Evolutionary conservation across 2,888 invertebrate genomes (phyloP), one percentile per base, ranked within the genome.

Genomic region (Nymphalis polychloros): DNA sequence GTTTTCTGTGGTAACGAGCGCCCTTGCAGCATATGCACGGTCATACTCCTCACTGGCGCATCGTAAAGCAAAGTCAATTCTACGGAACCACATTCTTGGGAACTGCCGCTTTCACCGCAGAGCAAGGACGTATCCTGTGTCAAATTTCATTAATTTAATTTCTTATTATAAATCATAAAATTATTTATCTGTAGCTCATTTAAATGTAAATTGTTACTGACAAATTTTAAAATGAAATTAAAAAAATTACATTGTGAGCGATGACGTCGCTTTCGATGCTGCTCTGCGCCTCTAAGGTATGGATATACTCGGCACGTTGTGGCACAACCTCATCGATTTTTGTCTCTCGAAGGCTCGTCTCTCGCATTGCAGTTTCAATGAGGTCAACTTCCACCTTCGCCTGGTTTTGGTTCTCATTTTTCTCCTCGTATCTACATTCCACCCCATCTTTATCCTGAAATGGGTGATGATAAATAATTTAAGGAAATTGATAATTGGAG

Each of bases 21-120:
- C 0, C 97, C 98, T 88, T 98, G 98, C 73, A 98, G 93, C 64
- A 98, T 96, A 79, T 97, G 97, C 31, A 98, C 96, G 57, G 97
- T 97, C 97, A 98, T 97, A 89, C 97, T 97, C 70, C 97, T 94
- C 90, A 97, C 97, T 8, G 97, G 97, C 17, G 97, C 97, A 84
- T 98, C 98, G 85, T 98, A 98, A 47, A 97, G 92, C 81, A 98
- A 94, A 8, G 97, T 97, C 71, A 98, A 95, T 88, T 98, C 98
- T 73, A 98, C 93, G 72, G 96, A 95, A 8, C 98, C 97, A 75
- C 97, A 95, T 73, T 90, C 90, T 49, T 82, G 68, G 10, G 82
- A 72, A 91, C 94, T 93, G 87, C 95, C 79, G 85, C 93, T 82
- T 85, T 94, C 85, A 60, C 87, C 83, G 81, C 91, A 92, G 8